Evolutionary conservation across 2,888 invertebrate genomes (phyloP), one percentile per base, ranked within the genome.

Genomic region (Tenodera sinensis): DNA sequence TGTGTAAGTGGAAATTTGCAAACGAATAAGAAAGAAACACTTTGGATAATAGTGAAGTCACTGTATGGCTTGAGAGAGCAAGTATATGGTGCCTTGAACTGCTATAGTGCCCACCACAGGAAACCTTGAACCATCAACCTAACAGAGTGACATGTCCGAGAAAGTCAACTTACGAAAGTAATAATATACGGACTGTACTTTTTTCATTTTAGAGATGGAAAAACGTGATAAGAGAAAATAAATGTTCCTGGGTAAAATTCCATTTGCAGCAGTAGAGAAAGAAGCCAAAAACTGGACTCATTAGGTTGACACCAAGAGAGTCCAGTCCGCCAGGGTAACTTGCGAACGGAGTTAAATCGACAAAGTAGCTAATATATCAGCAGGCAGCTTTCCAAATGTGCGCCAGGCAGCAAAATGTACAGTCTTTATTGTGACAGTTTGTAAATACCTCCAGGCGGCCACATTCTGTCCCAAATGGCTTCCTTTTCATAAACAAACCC

Each of bases 161-260:
- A 42, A 71, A 71, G 54, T 15, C 54, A 71, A 42, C 20, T 71
- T 71, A 71, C 54, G 54, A 20, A 71, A 20, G 54, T 71, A 71
- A 71, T 71, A 71, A 71, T 42, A 25, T 54, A 25, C 42, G 15
- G 87, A 87, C 87, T 87, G 83, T 87, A 87, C 87, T 87, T 83
- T 83, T 83, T 87, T 87, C 87, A 87, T 87, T 87, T 87, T 30
- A 87, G 87, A 87, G 87, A 87, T 87, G 87, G 87, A 87, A 71
- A 87, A 87, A 82, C 82, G 87, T 28, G 87, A 87, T 83, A 71
- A 83, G 83, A n/a, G 42, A 27, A 83, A 87, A 87, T 83, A 83
- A 87, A 87, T 87, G 87, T 83, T 82, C 42, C 14, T 82, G 82
- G 42, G 42, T 87, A 87, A 87, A 87, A 87, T 83, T 87, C 83